A percentile compares a stretch with the other conserved stretches of the same genome.
Evolutionary conservation across 2,888 invertebrate genomes (phyloP).

Genomic region (Psylliodes chrysocephalus): DNA sequence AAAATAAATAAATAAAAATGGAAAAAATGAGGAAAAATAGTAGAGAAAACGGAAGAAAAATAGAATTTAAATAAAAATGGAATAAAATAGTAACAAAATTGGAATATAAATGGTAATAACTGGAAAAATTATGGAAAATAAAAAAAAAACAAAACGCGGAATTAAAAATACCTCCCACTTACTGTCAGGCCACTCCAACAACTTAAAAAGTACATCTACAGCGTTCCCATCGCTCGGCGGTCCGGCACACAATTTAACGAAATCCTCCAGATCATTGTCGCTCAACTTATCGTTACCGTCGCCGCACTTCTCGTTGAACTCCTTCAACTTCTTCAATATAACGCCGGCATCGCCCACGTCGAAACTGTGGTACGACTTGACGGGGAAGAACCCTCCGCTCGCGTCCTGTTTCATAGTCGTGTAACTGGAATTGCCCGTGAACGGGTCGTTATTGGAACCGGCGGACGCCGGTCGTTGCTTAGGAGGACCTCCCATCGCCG

Average conservation of each 20-base stretch:
- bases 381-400: slow-evolving; percentile 55
- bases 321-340: slow-evolving; percentile 78
- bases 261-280: slow-evolving; percentile 69
- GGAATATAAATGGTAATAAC: no score
- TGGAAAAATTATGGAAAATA: no score
- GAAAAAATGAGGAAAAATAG: no score
- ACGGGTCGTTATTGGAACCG: slow-evolving; percentile 70
- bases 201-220: slow-evolving; percentile 69
- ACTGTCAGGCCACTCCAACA: slow-evolving; percentile 81
- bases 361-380: slow-evolving; percentile 72
- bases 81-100: no score
- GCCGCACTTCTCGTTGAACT: slow-evolving; percentile 74
- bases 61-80: no score
- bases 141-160: no score
- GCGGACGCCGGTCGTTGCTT: slow-evolving; percentile 43
- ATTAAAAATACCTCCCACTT: no score
- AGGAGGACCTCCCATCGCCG: slow-evolving; percentile 43
- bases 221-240: slow-evolving; percentile 64
- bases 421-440: slow-evolving; percentile 66
- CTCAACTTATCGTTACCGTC: slow-evolving; percentile 64
- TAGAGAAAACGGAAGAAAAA: no score
- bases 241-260: slow-evolving; percentile 73
- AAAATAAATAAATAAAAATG: no score
- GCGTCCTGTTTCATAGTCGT: slow-evolving; percentile 56
- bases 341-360: slow-evolving; percentile 81